Base-by-base conservation (phyloP, 2,113 vertebrate genomes). In the Coracopsis vasa region DNA sequence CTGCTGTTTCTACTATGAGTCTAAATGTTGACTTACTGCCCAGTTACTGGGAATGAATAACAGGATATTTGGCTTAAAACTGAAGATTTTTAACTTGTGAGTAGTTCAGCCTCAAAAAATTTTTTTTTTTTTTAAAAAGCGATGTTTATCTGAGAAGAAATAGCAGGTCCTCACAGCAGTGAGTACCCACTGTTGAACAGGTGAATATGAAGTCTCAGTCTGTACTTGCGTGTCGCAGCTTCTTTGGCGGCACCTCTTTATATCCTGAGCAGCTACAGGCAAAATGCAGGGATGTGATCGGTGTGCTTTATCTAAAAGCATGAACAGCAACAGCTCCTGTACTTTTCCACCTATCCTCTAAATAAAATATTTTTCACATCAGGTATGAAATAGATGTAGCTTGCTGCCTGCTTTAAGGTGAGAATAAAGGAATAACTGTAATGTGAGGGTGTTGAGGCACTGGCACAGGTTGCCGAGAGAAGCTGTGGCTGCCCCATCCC, bases 41-140 rank as follows among this genome's bases (percentile, higher is more conserved):
- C 64, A 44, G 72, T 66, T 58, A 24, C 35, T 13, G 2, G 58
- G 39, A 77, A 75, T 72, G 84, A 90, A 50, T 93, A 96, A 90
- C 79, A 93, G 91, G 81, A 81, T 92, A 82, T 94, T 71, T 78
- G 86, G 75, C 80, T 95, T 88, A 54, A 80, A 93, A 70, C 10
- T n/a, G 11, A 39, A 83, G 70, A 53, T 75, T 73, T 90, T 75
- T 31, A 79, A 18, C 35, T 69, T 4, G 1, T 42, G 33, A 71
- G 17, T 80, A 61, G 72, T 44, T 91, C 25, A 56, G 37, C 58
- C n/a, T 85, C 56, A 42, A 61, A 72, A 82, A 9, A n/a, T n/a
- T n/a, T n/a, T n/a, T n/a, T n/a, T n/a, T n/a, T n/a, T n/a, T n/a
- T n/a, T n/a, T n/a, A 25, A 28, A 42, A 41, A 29, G 2, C 35